Evolutionary conservation across 1,140 invertebrate genomes (phyloP).

Genomic region (Diplogasteroides magnus): DNA sequence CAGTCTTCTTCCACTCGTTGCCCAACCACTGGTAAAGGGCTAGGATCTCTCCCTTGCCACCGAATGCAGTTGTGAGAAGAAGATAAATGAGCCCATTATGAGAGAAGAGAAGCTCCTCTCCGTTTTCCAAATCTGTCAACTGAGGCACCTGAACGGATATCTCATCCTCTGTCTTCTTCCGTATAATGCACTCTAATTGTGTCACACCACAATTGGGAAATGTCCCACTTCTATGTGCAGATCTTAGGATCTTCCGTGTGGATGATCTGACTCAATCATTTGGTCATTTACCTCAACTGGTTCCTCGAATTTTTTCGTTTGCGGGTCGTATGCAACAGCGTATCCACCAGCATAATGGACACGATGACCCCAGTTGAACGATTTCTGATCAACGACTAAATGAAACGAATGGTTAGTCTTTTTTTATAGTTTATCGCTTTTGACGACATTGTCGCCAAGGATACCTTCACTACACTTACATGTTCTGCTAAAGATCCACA

Average conservation of each 20-base stretch:
- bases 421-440: not conserved
- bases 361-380: conserved; percentile 16
- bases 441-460: not conserved
- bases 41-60: not conserved
- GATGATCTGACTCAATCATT: too few species aligned
- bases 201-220: too few species aligned
- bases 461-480: conserved; percentile 6
- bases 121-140: not conserved
- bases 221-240: too few species aligned
- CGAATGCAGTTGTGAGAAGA: conserved; percentile 1
- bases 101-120: conserved; percentile 4
- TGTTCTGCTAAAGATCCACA: not conserved
- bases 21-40: not conserved
- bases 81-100: conserved; percentile 5
- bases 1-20: not conserved
- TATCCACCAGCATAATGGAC: conserved; percentile 12
- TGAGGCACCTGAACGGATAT: conserved; percentile 3
- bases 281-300: conserved; percentile 1
- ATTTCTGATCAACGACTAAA: conserved; percentile 6
- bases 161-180: too few species aligned
- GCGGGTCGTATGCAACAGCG: conserved; percentile 10
- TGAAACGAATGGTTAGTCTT: not conserved
- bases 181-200: too few species aligned
- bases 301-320: conserved; percentile 11
- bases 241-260: too few species aligned